phyloP scores from a whole-genome alignment of 2,888 invertebrate species.

The Ophion obscuratus region DNA sequence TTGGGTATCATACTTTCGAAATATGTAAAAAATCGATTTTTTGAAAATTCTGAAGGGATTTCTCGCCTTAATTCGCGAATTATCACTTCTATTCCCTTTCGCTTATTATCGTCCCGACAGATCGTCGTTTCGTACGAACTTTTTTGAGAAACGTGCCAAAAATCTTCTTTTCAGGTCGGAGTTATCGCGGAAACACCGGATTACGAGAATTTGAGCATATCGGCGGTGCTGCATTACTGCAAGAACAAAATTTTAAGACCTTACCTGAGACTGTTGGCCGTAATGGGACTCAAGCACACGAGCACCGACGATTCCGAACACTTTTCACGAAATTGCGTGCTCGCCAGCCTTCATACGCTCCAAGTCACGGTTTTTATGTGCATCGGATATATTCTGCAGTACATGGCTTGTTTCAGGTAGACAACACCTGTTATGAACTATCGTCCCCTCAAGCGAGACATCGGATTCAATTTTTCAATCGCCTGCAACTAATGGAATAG shows the following conservation, averaged over 20 bases:
- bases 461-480: too few species aligned
- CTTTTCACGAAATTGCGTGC: conserved; percentile 86
- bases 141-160: conserved; percentile 28
- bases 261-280: conserved; percentile 89
- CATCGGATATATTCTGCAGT: conserved; percentile 91
- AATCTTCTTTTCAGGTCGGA: conserved; percentile 85
- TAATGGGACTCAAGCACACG: conserved; percentile 91
- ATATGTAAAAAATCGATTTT: too few species aligned
- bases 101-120: conserved; percentile 56
- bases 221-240: conserved; percentile 92
- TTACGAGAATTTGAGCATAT: conserved; percentile 89
- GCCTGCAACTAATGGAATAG: too few species aligned
- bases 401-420: conserved; percentile 91
- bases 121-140: conserved; percentile 15
- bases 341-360: conserved; percentile 89
- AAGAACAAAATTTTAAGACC: conserved; percentile 92
- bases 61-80: background rate
- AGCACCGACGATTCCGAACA: conserved; percentile 87
- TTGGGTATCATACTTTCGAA: too few species aligned
- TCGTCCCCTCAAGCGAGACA: background rate
- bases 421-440: conserved; percentile 7
- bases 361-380: conserved; percentile 89
- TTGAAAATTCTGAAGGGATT: too few species aligned
- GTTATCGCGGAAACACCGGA: conserved; percentile 89
- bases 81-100: background rate